Percentiles rank a stretch among this genome's conserved stretches.
Evolutionary conservation across 2,797 vertebrate genomes (phyloP).

Genomic region (Lacerta viridis): DNA sequence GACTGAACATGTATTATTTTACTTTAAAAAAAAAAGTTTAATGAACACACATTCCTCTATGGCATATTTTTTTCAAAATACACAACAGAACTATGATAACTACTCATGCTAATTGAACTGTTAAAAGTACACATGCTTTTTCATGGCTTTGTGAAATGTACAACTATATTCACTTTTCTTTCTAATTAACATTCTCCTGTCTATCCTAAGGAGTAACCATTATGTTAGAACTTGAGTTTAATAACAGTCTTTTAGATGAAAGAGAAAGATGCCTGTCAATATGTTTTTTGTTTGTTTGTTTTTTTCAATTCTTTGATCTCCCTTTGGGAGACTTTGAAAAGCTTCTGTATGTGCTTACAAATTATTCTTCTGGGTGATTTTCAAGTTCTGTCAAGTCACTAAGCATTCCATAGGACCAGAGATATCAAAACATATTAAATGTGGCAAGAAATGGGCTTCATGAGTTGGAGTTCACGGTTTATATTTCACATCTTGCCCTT

Average conservation of each 20-base stretch:
- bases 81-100: background rate
- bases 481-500: background rate
- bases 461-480: background rate
- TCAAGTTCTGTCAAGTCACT: conserved; percentile 38
- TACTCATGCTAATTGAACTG: background rate
- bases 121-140: conserved; percentile 9
- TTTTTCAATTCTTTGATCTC: conserved; percentile 42
- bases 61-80: background rate
- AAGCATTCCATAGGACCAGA: conserved; percentile 31
- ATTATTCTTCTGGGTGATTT: conserved; percentile 41
- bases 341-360: conserved; percentile 28
- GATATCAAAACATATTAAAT: conserved; percentile 7
- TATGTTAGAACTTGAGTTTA: conserved; percentile 29
- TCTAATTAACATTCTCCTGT: conserved; percentile 8
- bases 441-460: background rate
- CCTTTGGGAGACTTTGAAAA: background rate
- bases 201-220: background rate
- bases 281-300: background rate
- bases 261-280: conserved; percentile 31
- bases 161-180: background rate
- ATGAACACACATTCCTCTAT: background rate
- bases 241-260: conserved; percentile 42
- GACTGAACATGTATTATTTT: background rate
- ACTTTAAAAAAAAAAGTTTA: background rate
- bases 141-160: background rate